A percentile compares a stretch with the other conserved stretches of the same genome.
These are phyloP conservation scores for Octodon degus DNA, from an alignment of 2,113 vertebrate species.

Conservation along the genomic window DNA sequence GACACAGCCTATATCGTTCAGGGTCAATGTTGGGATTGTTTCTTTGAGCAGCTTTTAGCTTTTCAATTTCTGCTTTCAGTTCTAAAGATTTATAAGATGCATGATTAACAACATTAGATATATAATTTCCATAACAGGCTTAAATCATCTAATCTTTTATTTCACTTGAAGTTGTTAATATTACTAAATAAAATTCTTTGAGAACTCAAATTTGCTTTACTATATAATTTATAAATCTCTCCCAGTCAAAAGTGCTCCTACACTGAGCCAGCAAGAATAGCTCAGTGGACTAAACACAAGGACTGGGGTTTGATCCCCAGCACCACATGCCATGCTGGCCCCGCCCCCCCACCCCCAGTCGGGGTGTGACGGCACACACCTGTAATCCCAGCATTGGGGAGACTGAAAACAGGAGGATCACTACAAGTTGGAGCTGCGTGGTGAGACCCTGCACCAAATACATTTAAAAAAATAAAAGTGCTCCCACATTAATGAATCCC, in stretches of 20 bases:
- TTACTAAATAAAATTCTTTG: background rate
- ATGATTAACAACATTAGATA: background rate
- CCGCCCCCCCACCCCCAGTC: too few relatives aligned
- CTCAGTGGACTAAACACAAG: too few relatives aligned
- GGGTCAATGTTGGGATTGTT: conserved; percentile 90
- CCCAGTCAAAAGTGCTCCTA: background rate
- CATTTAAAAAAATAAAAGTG: background rate
- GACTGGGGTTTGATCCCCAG: too few relatives aligned
- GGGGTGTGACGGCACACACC: too few relatives aligned
- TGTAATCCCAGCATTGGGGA: too few relatives aligned
- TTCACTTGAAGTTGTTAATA: conserved; percentile 21
- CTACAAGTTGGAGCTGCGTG: too few relatives aligned
- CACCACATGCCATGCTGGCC: too few relatives aligned
- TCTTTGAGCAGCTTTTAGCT: conserved; percentile 93
- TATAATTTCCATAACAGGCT: background rate
- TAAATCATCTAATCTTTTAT: background rate
- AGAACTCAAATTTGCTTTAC: background rate
- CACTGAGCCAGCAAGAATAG: background rate
- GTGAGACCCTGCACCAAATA: too few relatives aligned
- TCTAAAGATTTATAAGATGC: conserved; percentile 84
- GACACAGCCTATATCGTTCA: conserved; percentile 90
- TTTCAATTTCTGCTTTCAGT: conserved; percentile 97
- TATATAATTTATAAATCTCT: background rate
- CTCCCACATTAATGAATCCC: background rate
- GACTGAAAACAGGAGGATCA: too few relatives aligned